phyloP scores from a whole-genome alignment of 1,140 invertebrate species.

The Yoshiicerus persimilis region DNA sequence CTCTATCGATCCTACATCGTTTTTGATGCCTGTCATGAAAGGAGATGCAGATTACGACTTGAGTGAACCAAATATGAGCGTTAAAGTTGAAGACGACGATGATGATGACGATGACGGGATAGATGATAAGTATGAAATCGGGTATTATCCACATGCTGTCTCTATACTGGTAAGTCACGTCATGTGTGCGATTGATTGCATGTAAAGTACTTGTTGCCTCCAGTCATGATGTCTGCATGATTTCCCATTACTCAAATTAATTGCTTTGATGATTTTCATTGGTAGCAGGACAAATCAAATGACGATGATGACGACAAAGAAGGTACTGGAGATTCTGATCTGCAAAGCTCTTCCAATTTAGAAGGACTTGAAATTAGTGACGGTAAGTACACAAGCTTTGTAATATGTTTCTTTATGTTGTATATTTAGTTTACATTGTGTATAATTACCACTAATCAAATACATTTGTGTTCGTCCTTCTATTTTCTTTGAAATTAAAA shows the following conservation, averaged over 20 bases:
- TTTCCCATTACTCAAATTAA: not conserved
- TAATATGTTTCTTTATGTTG: constrained; percentile 4
- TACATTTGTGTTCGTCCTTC: not conserved
- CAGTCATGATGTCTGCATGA: no score
- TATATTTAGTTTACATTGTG: constrained; percentile 1
- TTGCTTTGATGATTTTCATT: not conserved
- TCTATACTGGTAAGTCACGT: constrained; percentile 39
- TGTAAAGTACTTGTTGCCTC: no score
- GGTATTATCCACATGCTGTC: constrained; percentile 45
- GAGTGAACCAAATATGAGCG: constrained; percentile 35
- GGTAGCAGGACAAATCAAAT: constrained; percentile 45
- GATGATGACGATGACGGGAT: constrained; percentile 47
- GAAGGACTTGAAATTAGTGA: constrained; percentile 48
- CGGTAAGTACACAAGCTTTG: constrained; percentile 38
- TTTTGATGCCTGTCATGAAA: constrained; percentile 43
- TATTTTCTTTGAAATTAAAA: not conserved
- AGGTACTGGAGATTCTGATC: constrained; percentile 44
- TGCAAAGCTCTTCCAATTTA: constrained; percentile 43
- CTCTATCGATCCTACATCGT: constrained; percentile 42
- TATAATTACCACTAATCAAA: constrained; percentile 14
- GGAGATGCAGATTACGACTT: constrained; percentile 40
- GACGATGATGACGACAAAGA: constrained; percentile 43
- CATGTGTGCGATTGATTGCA: not conserved
- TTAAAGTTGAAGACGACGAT: constrained; percentile 49
- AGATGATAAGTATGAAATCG: constrained; percentile 43